These are phyloP conservation scores for Yponomeuta plumbellus DNA, from an alignment of 2,888 invertebrate species.

Conservation along the genomic window DNA sequence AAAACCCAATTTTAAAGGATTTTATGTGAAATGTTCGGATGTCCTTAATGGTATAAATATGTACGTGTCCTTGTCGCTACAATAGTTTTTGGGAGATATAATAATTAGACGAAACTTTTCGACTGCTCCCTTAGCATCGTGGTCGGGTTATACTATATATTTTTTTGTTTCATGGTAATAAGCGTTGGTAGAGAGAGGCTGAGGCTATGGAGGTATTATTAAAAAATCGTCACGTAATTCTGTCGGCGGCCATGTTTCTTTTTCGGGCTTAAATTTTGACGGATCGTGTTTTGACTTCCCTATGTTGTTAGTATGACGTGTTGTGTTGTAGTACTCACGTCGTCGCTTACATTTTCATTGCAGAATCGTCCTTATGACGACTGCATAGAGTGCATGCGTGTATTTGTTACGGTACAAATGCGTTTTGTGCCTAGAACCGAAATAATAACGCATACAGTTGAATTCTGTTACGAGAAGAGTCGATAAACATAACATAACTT, in stretches of 20 bases:
- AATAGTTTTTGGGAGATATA: too few species aligned
- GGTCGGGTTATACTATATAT: slow-evolving; percentile 30
- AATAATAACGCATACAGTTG: too few species aligned
- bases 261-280: slow-evolving; percentile 36
- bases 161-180: slow-evolving; percentile 35
- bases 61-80: too few species aligned
- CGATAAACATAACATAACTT: too few species aligned
- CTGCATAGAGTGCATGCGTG: too few species aligned
- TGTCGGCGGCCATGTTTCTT: slow-evolving; percentile 15
- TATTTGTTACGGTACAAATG: too few species aligned
- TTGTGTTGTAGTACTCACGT: background rate
- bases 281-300: slow-evolving; percentile 55
- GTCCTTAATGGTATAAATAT: too few species aligned
- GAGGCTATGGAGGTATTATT: slow-evolving; percentile 58
- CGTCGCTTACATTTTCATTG: background rate
- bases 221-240: slow-evolving; percentile 66
- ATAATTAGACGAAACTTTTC: background rate
- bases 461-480: too few species aligned
- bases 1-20: too few species aligned
- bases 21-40: too few species aligned
- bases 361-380: too few species aligned
- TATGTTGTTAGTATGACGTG: slow-evolving; percentile 1
- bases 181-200: slow-evolving; percentile 18
- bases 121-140: slow-evolving; percentile 5
- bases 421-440: too few species aligned